phyloP scores from a whole-genome alignment of 2,888 invertebrate genomes.

The Lithophane leautieri region DNA sequence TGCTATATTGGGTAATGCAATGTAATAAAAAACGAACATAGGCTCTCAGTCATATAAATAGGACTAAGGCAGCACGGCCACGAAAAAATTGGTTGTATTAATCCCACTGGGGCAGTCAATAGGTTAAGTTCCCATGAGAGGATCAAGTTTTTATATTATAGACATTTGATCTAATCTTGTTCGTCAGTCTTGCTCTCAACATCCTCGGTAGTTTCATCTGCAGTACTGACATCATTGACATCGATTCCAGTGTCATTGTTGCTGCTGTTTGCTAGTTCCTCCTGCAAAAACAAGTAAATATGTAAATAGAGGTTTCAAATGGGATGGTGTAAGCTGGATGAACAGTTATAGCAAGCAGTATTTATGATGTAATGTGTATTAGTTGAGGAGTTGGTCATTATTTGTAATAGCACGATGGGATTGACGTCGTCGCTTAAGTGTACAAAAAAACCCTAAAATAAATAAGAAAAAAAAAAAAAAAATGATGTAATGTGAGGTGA shows the following conservation, averaged over 20 bases:
- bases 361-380: not conserved
- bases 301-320: not conserved
- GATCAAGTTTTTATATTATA: conserved; percentile 12
- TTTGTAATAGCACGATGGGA: too few relatives aligned
- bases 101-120: too few relatives aligned
- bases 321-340: not conserved
- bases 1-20: too few relatives aligned
- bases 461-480: too few relatives aligned
- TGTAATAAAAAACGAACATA: too few relatives aligned
- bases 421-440: too few relatives aligned
- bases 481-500: not conserved
- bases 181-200: conserved; percentile 62
- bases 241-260: conserved; percentile 90
- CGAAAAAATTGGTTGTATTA: too few relatives aligned
- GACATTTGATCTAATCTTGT: conserved; percentile 51
- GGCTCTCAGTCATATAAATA: too few relatives aligned
- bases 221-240: conserved; percentile 87
- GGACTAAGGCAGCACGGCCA: too few relatives aligned
- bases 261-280: conserved; percentile 92
- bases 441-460: too few relatives aligned
- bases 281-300: conserved; percentile 68
- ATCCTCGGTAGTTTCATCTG: conserved; percentile 78
- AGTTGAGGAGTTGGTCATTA: too few relatives aligned
- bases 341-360: not conserved
- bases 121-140: conserved; percentile 12